Base-by-base conservation (phyloP, 2,888 invertebrate species). In the Sycophila texana region DNA sequence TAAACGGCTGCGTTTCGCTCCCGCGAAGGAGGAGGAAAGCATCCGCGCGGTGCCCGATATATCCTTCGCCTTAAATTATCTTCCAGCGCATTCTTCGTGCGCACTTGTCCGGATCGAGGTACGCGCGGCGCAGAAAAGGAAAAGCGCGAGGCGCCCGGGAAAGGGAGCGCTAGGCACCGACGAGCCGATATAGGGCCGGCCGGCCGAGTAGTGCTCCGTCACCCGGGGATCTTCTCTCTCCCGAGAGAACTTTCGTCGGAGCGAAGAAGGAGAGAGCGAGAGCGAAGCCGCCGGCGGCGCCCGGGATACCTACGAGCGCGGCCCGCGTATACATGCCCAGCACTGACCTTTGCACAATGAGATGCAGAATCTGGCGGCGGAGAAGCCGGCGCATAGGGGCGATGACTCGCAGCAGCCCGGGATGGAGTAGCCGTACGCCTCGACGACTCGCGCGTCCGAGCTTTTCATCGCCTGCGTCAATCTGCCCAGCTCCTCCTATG, bases 351-450 rank as follows among this genome's bases (percentile, higher is more conserved):
- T 91, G 63, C 94, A 89, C 74, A 93, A 84, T 20, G 93, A 92
- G 82, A 91, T 88, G 78, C 92, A 91, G 87, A 94, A 94, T 84
- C 92, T 89, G n/a, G 93, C 93, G 39, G 92, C 93, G 63, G 94
- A 93, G 83, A 91, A 93, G 3, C 94, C 94, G 92, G 93, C 92
- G 7, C 93, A 92, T 74, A 94, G 88, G 18, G 93, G 93, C 14
- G 93, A 93, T 20, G 92, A 92, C 51, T 93, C 93, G 60, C 92
- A 91, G 77, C 93, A 93, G 5, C 93, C 92, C 18, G 92, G 92
- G 22, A 92, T 93, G 58, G 92, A 91, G 77, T 14, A 13, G 26
- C 60, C 14, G 72, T 81, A 76, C 3, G 77, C 76, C 49, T 61
- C 58, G 39, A 26, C 22, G 47, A 93, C 92, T 85, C 93, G 93